Evolutionary conservation across 2,888 invertebrate species (phyloP), one percentile per base, ranked within the genome.

Genomic region (Geophilus truncorum): DNA sequence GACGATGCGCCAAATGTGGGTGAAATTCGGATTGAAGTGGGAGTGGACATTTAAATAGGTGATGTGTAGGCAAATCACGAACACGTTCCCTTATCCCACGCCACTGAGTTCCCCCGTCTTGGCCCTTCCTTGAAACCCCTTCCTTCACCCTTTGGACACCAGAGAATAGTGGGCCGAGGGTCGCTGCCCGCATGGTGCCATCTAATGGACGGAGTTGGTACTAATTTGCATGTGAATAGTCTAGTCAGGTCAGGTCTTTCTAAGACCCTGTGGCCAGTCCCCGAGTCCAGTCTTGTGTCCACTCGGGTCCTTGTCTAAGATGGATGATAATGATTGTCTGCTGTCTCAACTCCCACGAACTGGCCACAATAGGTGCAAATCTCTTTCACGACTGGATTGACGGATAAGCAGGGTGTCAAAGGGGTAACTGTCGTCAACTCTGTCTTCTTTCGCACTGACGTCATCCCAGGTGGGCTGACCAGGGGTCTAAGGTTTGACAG

Each of bases 171-270:
- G 76, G 30, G 28, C 76, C 15, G 32, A 76, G 76, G 76, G 76
- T 76, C 32, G 76, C 76, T 28, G 76, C 32, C 76, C 32, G 76
- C 76, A 76, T 76, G 76, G 76, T 32, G 76, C 76, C 76, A 76
- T 76, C 76, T 76, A 32, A 76, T 76, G 76, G 76, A 76, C 76
- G 76, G 32, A 30, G 21, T 32, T 76, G 30, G 76, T 32, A 76
- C 28, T 32, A 28, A 76, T 76, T 76, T 76, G 76, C 76, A 76
- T 76, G 32, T 76, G 21, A 76, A 76, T 76, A 76, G 76, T n/a
- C 57, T 23, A 57, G 57, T 57, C 57, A 57, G 57, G 57, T 57
- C 15, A 40, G 36, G 36, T 40, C 15, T 57, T 57, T 57, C 57
- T 57, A 57, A 57, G 57, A 57, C 15, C 15, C 57, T 57, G 18